Percentiles rank a stretch among this genome's conserved stretches.
Conservation (phyloP, 1,140 invertebrate genomes). For the Drosophila pachea region DNA sequence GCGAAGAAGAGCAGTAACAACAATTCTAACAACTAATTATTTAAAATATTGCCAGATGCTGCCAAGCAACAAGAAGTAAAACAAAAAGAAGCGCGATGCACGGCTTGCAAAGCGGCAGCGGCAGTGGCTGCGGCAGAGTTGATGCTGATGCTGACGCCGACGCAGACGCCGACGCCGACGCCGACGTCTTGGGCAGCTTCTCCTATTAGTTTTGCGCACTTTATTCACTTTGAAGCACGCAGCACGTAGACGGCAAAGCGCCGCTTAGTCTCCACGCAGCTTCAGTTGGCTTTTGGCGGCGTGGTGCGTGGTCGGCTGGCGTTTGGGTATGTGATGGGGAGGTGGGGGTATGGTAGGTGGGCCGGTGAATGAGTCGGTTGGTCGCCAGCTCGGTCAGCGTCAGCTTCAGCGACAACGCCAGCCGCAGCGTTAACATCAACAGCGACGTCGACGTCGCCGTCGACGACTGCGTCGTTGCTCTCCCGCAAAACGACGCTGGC, state of each 20-base stretch:
- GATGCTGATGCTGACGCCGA: not conserved
- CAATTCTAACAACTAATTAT: constrained; percentile 8
- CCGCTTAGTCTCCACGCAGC: constrained; percentile 56
- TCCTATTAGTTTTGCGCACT: constrained; percentile 55
- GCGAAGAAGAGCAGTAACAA: constrained; percentile 5
- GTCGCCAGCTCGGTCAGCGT: constrained; percentile 1
- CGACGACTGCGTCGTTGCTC: constrained; percentile 18
- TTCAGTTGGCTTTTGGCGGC: constrained; percentile 51
- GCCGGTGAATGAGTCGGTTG: not conserved
- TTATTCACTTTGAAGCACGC: constrained; percentile 42
- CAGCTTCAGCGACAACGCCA: not conserved
- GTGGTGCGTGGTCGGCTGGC: constrained; percentile 22
- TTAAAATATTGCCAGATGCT: constrained; percentile 4
- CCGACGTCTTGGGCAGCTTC: constrained; percentile 2
- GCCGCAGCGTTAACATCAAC: not conserved
- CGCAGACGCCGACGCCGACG: constrained; percentile 10
- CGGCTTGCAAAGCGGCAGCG: not conserved
- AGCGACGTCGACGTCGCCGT: not conserved
- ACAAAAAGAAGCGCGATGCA: not conserved
- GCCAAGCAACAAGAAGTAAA: not conserved
- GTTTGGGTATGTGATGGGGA: too few relatives aligned
- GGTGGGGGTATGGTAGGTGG: too few relatives aligned
- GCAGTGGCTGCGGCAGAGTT: not conserved
- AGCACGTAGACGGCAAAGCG: constrained; percentile 31
- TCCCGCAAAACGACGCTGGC: constrained; percentile 21